These are phyloP conservation scores for Carposina sasakii DNA, from an alignment of 1,140 invertebrate genomes.

Conservation along the genomic window DNA sequence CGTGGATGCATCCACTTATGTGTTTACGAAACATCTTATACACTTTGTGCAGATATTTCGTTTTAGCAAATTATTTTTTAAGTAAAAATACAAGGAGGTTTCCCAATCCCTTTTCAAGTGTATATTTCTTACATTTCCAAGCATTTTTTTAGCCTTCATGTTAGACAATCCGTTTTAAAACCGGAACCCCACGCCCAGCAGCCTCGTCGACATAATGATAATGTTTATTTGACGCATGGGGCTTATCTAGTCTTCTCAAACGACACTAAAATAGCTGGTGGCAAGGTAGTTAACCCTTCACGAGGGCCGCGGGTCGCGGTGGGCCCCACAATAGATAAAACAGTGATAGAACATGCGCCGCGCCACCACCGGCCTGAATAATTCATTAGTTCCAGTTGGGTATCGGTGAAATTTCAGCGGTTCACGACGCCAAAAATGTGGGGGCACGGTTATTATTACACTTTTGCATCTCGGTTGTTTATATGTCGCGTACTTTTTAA, in stretches of 20 bases:
- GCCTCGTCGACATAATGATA: conserved; percentile 63
- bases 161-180: no score
- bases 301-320: conserved; percentile 38
- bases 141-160: no score
- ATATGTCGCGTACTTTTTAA: no score
- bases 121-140: no score
- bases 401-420: conserved; percentile 69
- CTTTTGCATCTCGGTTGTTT: conserved; percentile 44
- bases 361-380: conserved; percentile 65
- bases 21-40: no score
- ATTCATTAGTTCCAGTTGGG: conserved; percentile 71
- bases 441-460: conserved; percentile 59
- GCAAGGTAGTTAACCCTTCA: conserved; percentile 68
- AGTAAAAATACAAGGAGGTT: no score
- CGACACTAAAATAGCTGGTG: conserved; percentile 65
- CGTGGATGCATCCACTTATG: no score
- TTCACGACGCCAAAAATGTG: conserved; percentile 67
- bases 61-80: no score
- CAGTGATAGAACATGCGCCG: conserved; percentile 72
- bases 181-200: no score
- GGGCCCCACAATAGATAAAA: conserved; percentile 67
- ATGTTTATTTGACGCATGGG: conserved; percentile 61
- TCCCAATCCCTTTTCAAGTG: no score
- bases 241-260: conserved; percentile 69
- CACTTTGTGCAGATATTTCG: no score